phyloP scores from a whole-genome alignment of 1,140 invertebrate genomes.

The Macrobrachium rosenbergii region DNA sequence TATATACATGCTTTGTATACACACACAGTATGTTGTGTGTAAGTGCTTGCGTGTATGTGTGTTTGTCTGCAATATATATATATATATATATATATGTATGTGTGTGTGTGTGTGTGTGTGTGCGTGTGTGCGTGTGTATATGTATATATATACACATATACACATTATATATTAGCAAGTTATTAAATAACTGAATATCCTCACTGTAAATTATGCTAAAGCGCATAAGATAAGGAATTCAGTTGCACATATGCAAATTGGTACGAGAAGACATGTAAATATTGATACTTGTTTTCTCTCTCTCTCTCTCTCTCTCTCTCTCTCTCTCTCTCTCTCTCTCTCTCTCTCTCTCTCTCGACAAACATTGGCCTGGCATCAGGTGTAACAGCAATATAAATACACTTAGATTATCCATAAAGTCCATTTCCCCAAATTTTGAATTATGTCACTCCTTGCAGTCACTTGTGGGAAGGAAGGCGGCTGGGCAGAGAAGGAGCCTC shows the following conservation, averaged over 20 bases:
- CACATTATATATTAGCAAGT: neutral
- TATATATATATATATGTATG: conserved; percentile 30
- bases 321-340: neutral
- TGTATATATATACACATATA: conserved; percentile 8
- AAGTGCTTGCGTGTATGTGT: conserved; percentile 12
- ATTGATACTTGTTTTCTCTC: neutral
- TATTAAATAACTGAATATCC: conserved; percentile 4
- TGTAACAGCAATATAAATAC: too few relatives aligned
- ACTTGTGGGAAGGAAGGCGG: neutral
- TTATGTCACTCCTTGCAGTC: too few relatives aligned
- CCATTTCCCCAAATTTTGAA: too few relatives aligned
- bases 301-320: neutral
- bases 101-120: too few relatives aligned
- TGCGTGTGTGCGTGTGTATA: too few relatives aligned
- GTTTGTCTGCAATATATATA: conserved; percentile 23
- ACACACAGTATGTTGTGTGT: neutral
- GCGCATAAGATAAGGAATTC: too few relatives aligned
- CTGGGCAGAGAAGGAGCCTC: too few relatives aligned
- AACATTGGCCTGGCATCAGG: too few relatives aligned
- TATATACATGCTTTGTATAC: too few relatives aligned
- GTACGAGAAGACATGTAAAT: neutral
- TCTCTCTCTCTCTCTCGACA: too few relatives aligned
- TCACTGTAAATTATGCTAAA: conserved; percentile 18
- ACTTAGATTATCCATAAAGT: too few relatives aligned
- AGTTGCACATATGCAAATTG: neutral